phyloP scores from a whole-genome alignment of 2,888 invertebrate genomes.

The Phaedon cochleariae region DNA sequence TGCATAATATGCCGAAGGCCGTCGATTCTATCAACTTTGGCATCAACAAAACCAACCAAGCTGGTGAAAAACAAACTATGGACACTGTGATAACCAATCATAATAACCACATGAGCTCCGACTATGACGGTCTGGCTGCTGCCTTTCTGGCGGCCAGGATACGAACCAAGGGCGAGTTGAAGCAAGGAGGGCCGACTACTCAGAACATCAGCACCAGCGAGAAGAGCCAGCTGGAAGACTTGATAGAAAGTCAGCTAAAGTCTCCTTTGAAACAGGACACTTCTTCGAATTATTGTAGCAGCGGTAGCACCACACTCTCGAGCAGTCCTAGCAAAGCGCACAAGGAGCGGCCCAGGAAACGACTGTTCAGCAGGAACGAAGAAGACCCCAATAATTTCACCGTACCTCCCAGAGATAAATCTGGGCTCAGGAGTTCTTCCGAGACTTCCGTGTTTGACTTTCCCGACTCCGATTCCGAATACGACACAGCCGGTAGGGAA shows the following conservation, averaged over 20 bases:
- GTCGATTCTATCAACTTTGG: constrained; percentile 71
- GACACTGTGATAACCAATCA: constrained; percentile 50
- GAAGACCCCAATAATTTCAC: constrained; percentile 53
- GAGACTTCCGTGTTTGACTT: constrained; percentile 73
- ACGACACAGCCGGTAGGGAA: constrained; percentile 72
- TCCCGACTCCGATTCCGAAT: constrained; percentile 71
- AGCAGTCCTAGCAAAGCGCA: constrained; percentile 64
- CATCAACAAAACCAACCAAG: constrained; percentile 25
- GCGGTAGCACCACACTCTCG: constrained; percentile 49
- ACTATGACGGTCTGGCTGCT: constrained; percentile 69
- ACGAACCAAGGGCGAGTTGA: constrained; percentile 86
- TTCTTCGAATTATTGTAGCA: constrained; percentile 25
- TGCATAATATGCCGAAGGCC: constrained; percentile 75
- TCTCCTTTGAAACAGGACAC: constrained; percentile 60
- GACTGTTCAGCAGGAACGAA: constrained; percentile 71
- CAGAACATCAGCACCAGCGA: constrained; percentile 35
- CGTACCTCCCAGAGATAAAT: constrained; percentile 61
- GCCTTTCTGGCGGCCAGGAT: constrained; percentile 75
- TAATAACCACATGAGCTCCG: constrained; percentile 48
- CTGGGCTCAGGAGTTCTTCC: constrained; percentile 67
- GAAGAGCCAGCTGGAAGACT: constrained; percentile 43
- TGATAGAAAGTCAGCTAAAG: constrained; percentile 57
- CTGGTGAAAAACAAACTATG: constrained; percentile 32
- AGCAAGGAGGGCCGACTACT: constrained; percentile 60
- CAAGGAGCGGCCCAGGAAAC: constrained; percentile 62